Percentiles rank a stretch among this genome's conserved stretches.
These are phyloP conservation scores for Misgurnus mizolepis DNA, from an alignment of 2,113 vertebrate genomes.

Conservation along the genomic window DNA sequence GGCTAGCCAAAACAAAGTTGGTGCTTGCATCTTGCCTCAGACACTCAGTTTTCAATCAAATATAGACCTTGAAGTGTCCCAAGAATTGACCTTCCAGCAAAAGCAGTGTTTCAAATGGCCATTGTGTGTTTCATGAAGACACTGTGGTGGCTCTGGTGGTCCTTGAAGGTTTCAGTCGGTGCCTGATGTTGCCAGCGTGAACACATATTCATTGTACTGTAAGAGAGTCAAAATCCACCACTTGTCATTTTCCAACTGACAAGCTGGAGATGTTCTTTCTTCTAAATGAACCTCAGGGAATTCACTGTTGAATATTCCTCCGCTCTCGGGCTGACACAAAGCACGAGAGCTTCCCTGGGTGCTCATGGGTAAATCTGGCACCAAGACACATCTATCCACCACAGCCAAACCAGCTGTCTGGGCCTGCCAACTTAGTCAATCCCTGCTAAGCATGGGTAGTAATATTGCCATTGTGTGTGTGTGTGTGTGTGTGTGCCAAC, in stretches of 20 bases:
- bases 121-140: too few species aligned
- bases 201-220: conserved; percentile 18
- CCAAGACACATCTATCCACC: conserved; percentile 59
- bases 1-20: not conserved
- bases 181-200: not conserved
- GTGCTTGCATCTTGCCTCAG: not conserved
- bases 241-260: conserved; percentile 44
- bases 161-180: conserved; percentile 23
- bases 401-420: conserved; percentile 56
- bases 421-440: conserved; percentile 52
- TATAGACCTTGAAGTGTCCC: not conserved
- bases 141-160: too few species aligned
- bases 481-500: not conserved
- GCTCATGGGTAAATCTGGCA: conserved; percentile 48
- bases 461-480: conserved; percentile 29
- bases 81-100: too few species aligned
- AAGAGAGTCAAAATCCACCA: conserved; percentile 34
- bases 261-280: conserved; percentile 44
- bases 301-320: conserved; percentile 16
- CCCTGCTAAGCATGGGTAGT: conserved; percentile 44
- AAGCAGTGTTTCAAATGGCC: too few species aligned
- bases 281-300: conserved; percentile 50
- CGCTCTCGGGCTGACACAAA: conserved; percentile 37
- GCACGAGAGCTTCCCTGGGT: conserved; percentile 39
- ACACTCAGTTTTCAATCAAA: conserved; percentile 27